Conservation (phyloP, 64 coral and sea anemone species). For the Acropora yongei region DNA sequence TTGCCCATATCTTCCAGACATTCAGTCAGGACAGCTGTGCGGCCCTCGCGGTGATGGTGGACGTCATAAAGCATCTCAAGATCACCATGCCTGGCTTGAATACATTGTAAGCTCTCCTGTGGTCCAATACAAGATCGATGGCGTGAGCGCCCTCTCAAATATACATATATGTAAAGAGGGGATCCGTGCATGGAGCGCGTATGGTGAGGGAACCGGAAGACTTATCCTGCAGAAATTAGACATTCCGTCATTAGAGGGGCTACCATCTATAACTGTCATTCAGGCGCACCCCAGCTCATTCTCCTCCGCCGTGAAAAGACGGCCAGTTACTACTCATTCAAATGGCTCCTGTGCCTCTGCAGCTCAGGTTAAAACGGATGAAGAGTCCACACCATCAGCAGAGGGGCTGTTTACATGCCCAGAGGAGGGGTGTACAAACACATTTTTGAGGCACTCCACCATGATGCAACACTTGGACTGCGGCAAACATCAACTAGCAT, state of each 20-base stretch:
- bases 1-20: conserved; percentile 3
- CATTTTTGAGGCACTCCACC: conserved; percentile 55
- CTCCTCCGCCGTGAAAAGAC: conserved; percentile 26
- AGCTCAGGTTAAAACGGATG: background rate
- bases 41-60: conserved; percentile 49
- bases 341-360: conserved; percentile 15
- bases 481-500: conserved; percentile 43
- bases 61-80: conserved; percentile 60
- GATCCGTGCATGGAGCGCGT: conserved; percentile 45
- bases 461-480: conserved; percentile 63
- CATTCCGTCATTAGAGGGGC: background rate
- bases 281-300: conserved; percentile 27
- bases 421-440: conserved; percentile 44
- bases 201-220: conserved; percentile 15
- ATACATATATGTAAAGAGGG: conserved; percentile 42
- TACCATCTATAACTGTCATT: conserved; percentile 25
- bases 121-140: background rate
- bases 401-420: conserved; percentile 43
- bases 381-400: conserved; percentile 30
- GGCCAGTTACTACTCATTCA: background rate
- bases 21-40: conserved; percentile 33
- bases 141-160: background rate
- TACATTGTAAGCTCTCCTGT: conserved; percentile 35
- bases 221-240: conserved; percentile 3
- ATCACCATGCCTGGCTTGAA: conserved; percentile 47